Conservation (phyloP, 1,140 invertebrate genomes). For the Diachasmimorpha longicaudata region DNA sequence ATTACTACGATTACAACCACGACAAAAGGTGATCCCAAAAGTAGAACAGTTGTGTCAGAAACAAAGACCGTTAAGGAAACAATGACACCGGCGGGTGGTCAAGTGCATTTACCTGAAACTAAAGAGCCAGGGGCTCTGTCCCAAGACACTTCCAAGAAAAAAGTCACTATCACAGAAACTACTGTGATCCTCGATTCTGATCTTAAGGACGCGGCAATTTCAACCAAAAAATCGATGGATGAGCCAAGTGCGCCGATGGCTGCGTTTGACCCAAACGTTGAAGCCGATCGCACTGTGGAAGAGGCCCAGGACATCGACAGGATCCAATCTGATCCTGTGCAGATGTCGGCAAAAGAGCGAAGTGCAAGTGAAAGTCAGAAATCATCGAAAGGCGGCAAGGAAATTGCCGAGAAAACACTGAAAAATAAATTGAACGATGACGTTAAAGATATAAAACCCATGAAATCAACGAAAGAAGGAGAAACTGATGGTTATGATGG, state of each 20-base stretch:
- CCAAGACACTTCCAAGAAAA: not conserved
- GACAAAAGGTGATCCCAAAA: conserved; percentile 32
- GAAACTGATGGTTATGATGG: conserved; percentile 43
- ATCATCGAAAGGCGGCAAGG: conserved; percentile 45
- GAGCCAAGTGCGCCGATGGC: conserved; percentile 32
- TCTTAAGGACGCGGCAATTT: conserved; percentile 25
- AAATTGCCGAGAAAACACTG: conserved; percentile 44
- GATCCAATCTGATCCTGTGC: conserved; percentile 26
- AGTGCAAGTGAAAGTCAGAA: conserved; percentile 44
- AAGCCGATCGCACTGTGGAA: conserved; percentile 25
- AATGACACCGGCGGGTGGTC: conserved; percentile 26
- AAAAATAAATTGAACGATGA: conserved; percentile 15
- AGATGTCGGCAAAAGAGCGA: conserved; percentile 30
- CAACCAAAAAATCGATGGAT: conserved; percentile 24
- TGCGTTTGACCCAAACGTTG: conserved; percentile 32
- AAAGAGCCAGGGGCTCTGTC: conserved; percentile 28
- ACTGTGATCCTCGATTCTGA: conserved; percentile 23
- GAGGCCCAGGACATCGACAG: conserved; percentile 28
- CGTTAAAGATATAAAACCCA: conserved; percentile 3
- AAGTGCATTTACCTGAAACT: conserved; percentile 31
- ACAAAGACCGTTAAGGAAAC: conserved; percentile 39
- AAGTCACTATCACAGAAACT: conserved; percentile 24
- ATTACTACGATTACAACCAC: conserved; percentile 38
- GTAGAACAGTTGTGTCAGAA: conserved; percentile 36
- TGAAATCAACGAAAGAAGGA: conserved; percentile 16